These are phyloP conservation scores for Hycleus cichorii DNA, from an alignment of 1,140 invertebrate genomes.

Conservation along the genomic window DNA sequence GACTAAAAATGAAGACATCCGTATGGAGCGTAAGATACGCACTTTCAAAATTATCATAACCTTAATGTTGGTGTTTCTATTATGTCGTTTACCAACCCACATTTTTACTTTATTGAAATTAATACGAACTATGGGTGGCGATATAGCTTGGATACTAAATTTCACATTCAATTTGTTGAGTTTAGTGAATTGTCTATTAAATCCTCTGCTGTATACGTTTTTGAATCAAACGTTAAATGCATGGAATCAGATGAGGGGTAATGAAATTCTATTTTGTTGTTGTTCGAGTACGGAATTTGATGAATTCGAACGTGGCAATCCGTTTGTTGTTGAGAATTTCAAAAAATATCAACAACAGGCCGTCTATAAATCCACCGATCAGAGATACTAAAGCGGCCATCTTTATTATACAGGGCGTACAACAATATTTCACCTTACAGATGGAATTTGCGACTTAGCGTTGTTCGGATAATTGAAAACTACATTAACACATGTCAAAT, in stretches of 20 bases:
- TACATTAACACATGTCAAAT: neutral
- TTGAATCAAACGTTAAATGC: conserved; percentile 43
- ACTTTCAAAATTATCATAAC: conserved; percentile 48
- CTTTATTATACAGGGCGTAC: too few species aligned
- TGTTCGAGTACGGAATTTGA: conserved; percentile 34
- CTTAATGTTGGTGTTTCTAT: conserved; percentile 46
- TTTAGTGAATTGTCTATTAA: conserved; percentile 45
- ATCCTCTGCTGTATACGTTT: conserved; percentile 52
- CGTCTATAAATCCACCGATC: neutral
- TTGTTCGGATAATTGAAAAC: too few species aligned
- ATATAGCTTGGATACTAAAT: conserved; percentile 40
- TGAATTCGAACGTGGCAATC: conserved; percentile 34
- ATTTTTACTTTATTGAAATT: conserved; percentile 44
- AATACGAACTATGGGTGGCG: conserved; percentile 31
- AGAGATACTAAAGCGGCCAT: too few species aligned
- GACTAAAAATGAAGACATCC: conserved; percentile 23
- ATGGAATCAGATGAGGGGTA: conserved; percentile 19
- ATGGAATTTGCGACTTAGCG: too few species aligned
- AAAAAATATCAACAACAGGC: neutral
- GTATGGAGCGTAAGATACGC: conserved; percentile 43
- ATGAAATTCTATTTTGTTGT: conserved; percentile 33
- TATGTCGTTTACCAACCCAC: conserved; percentile 48
- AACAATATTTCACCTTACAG: neutral
- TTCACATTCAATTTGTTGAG: conserved; percentile 43
- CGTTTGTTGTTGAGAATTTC: conserved; percentile 17